Evolutionary conservation across 2,797 vertebrate species (phyloP).

Genomic region (Odontamblyopus lacepedii): DNA sequence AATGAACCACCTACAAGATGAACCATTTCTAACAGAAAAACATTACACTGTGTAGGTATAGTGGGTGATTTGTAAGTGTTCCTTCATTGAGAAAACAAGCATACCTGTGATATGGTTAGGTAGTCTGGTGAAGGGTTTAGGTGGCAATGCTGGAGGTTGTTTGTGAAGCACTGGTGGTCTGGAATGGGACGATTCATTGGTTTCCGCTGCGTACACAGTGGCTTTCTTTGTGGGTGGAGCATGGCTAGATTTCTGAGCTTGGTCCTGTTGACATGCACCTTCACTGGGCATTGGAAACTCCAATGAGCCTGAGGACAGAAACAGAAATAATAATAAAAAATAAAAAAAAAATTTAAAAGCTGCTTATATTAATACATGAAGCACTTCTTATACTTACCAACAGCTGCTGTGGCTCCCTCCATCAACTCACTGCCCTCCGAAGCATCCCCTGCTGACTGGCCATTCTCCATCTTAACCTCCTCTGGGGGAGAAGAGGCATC

Average conservation of each 20-base stretch:
- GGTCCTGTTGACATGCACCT: constrained; percentile 81
- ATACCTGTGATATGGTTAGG: constrained; percentile 88
- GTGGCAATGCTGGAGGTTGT: constrained; percentile 93
- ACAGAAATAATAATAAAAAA: neutral
- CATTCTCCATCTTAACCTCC: constrained; percentile 88
- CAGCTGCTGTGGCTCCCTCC: constrained; percentile 81
- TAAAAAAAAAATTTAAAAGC: too few relatives aligned
- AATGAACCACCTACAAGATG: neutral
- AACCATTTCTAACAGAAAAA: neutral
- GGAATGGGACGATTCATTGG: constrained; percentile 81
- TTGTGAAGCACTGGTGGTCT: constrained; percentile 89
- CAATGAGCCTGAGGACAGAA: constrained; percentile 76
- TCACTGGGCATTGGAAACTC: constrained; percentile 84
- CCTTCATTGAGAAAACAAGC: neutral
- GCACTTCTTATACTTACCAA: constrained; percentile 37
- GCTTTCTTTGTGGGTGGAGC: constrained; percentile 86
- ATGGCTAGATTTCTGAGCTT: constrained; percentile 82
- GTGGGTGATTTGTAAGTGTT: neutral
- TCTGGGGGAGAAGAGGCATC: constrained; percentile 83
- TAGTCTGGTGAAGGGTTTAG: constrained; percentile 94
- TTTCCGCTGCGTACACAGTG: constrained; percentile 79
- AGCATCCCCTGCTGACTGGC: constrained; percentile 80
- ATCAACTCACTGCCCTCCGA: constrained; percentile 85
- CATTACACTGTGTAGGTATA: neutral
- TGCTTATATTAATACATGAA: neutral